Evolutionary conservation across 2,113 vertebrate genomes (phyloP).

Genomic region (Myotis lucifugus): DNA sequence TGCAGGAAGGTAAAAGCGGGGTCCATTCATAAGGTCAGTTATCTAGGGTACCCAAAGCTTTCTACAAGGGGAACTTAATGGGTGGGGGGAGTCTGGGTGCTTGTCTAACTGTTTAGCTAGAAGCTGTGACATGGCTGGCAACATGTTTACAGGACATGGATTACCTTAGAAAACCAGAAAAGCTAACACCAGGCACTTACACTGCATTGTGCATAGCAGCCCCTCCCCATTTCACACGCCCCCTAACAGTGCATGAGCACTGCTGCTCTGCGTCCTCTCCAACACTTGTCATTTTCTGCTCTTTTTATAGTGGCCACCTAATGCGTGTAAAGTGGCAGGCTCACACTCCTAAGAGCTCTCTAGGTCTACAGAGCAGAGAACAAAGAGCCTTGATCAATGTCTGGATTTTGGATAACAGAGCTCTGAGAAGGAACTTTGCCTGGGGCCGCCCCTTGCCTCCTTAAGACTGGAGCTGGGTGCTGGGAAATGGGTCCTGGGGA

Average conservation of each 20-base stretch:
- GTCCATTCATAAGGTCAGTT: not conserved
- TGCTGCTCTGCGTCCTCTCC: not conserved
- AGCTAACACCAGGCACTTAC: not conserved
- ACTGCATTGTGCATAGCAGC: not conserved
- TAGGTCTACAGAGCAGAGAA: not conserved
- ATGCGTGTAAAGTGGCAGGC: no score
- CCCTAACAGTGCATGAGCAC: not conserved
- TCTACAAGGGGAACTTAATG: not conserved
- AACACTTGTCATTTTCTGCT: not conserved
- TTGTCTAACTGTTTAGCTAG: not conserved
- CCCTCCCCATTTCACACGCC: not conserved
- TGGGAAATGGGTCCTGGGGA: not conserved
- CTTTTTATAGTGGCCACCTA: not conserved
- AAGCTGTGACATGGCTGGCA: not conserved
- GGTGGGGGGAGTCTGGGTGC: not conserved
- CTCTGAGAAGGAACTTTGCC: not conserved
- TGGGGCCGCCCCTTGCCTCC: not conserved
- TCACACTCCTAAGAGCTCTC: not conserved
- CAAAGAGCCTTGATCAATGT: not conserved
- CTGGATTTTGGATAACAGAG: not conserved
- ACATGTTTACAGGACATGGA: not conserved
- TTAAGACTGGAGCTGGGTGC: not conserved
- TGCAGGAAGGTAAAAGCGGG: no score
- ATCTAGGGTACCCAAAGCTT: not conserved
- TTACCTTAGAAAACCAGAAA: not conserved